phyloP scores from a whole-genome alignment of 2,113 vertebrate genomes.

The Cervus canadensis region DNA sequence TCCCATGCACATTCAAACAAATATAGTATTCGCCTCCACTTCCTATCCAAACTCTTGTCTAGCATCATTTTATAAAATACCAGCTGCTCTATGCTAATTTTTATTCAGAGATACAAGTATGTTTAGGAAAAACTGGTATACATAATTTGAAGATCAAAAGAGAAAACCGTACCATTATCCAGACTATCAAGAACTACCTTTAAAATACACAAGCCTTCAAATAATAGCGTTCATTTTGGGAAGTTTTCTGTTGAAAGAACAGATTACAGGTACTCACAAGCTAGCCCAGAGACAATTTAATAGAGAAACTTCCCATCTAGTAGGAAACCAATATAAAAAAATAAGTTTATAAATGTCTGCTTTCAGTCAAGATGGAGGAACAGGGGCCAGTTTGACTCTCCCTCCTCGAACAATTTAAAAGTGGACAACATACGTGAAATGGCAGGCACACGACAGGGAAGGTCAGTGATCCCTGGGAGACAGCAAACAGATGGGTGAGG shows the following conservation, averaged over 20 bases:
- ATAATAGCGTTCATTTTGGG: neutral
- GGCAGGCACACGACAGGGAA: neutral
- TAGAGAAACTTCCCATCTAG: neutral
- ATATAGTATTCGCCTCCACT: slow-evolving; percentile 64
- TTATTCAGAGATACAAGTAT: slow-evolving; percentile 50
- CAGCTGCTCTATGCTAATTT: slow-evolving; percentile 71
- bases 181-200: neutral
- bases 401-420: neutral
- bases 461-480: neutral
- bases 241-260: neutral
- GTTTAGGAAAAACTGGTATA: slow-evolving; percentile 59
- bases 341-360: neutral
- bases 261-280: neutral
- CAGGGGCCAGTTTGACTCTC: neutral
- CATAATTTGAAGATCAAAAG: slow-evolving; percentile 53
- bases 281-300: neutral
- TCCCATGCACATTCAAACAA: slow-evolving; percentile 59
- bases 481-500: neutral
- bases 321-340: neutral
- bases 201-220: neutral
- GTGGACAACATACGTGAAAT: fast-evolving
- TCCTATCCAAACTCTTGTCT: slow-evolving; percentile 61
- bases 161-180: neutral
- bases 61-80: slow-evolving; percentile 68
- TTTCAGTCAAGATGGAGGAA: neutral